Conservation (phyloP, 2,888 invertebrate genomes). For the Aradus depressus region DNA sequence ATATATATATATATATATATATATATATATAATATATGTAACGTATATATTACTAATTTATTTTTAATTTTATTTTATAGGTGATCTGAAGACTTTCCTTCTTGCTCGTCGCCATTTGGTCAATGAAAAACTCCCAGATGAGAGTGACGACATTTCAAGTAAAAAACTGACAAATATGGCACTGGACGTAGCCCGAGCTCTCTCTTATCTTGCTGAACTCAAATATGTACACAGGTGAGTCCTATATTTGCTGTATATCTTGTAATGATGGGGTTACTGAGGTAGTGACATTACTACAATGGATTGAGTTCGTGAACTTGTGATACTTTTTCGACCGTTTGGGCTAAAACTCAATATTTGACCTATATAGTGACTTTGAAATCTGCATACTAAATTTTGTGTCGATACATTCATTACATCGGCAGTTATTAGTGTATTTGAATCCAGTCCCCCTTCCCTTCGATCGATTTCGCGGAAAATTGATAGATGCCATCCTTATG, state of each 20-base stretch:
- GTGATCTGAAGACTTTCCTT: conserved; percentile 80
- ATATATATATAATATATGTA: too few species aligned
- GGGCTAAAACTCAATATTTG: too few species aligned
- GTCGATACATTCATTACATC: too few species aligned
- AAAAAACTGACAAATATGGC: conserved; percentile 75
- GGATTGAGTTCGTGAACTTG: background rate
- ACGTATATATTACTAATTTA: background rate
- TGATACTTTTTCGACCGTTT: too few species aligned
- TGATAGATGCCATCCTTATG: too few species aligned
- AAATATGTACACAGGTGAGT: conserved; percentile 69
- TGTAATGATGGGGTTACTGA: background rate
- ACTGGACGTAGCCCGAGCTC: conserved; percentile 72
- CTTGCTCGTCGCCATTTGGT: conserved; percentile 74
- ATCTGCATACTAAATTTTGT: too few species aligned
- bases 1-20: too few species aligned
- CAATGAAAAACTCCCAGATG: conserved; percentile 47
- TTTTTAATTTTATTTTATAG: conserved; percentile 33
- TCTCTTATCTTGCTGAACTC: conserved; percentile 70
- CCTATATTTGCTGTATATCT: background rate
- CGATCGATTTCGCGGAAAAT: too few species aligned
- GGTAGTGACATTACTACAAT: background rate
- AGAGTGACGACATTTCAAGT: conserved; percentile 65
- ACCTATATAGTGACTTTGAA: too few species aligned
- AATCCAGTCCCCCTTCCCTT: too few species aligned
- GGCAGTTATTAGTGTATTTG: too few species aligned